Conservation (phyloP, 2,113 vertebrate genomes). For the Tragelaphus strepsiceros region DNA sequence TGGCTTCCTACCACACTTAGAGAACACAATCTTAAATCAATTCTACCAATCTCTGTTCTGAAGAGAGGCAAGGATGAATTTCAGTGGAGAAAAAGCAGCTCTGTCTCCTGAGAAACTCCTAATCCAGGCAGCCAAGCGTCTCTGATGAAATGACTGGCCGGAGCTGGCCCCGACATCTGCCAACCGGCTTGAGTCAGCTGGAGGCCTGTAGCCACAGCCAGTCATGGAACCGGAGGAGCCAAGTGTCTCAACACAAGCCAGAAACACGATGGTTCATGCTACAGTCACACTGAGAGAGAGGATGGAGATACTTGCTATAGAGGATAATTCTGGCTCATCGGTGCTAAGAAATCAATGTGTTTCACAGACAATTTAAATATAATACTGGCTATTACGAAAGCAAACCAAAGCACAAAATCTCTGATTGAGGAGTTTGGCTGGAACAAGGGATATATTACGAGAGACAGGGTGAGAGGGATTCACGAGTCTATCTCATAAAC, state of each 20-base stretch:
- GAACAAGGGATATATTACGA: background rate
- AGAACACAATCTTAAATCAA: background rate
- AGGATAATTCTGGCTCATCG: background rate
- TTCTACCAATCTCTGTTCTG: background rate
- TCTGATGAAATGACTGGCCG: background rate
- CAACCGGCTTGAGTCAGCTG: background rate
- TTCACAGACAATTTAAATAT: background rate
- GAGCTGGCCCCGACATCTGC: background rate
- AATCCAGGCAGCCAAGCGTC: background rate
- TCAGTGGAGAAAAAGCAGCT: background rate
- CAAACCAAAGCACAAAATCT: background rate
- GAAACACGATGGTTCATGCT: background rate
- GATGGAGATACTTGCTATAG: background rate
- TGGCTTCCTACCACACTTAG: background rate
- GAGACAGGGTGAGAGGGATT: background rate
- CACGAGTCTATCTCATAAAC: background rate
- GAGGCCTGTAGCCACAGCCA: background rate
- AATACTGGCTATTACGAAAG: background rate
- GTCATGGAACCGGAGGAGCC: background rate
- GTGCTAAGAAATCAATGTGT: background rate
- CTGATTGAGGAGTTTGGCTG: background rate
- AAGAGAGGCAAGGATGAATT: background rate
- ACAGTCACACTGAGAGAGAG: background rate
- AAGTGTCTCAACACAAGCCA: background rate
- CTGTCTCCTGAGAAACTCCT: background rate